These are phyloP conservation scores for Palloptera scutellata DNA, from an alignment of 2,888 invertebrate species.

Conservation along the genomic window DNA sequence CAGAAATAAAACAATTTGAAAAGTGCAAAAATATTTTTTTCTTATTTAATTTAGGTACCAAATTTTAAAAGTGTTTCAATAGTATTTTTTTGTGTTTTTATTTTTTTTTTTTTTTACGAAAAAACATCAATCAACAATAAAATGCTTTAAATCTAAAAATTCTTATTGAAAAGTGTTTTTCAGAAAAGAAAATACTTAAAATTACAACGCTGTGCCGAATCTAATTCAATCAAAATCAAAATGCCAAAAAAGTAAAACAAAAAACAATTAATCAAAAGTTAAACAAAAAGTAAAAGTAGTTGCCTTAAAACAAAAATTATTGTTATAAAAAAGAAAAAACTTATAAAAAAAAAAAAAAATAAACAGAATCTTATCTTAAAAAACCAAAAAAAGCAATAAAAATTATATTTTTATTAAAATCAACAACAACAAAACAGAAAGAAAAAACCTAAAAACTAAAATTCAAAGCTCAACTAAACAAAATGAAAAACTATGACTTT, in stretches of 20 bases:
- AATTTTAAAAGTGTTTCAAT: too few relatives aligned
- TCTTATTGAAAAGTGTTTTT: neutral
- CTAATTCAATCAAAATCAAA: neutral
- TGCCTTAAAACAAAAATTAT: slow-evolving; percentile 54
- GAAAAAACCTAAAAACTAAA: slow-evolving; percentile 25
- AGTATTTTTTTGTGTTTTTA: too few relatives aligned
- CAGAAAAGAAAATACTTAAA: neutral
- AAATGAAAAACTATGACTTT: slow-evolving; percentile 36
- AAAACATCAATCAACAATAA: too few relatives aligned
- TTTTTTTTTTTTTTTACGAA: too few relatives aligned
- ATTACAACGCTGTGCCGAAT: too few relatives aligned
- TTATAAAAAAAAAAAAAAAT: slow-evolving; percentile 33
- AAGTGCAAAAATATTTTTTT: too few relatives aligned
- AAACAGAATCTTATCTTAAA: slow-evolving; percentile 32
- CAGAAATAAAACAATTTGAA: too few relatives aligned
- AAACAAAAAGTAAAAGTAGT: slow-evolving; percentile 43
- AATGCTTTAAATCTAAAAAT: too few relatives aligned
- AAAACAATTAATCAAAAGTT: slow-evolving; percentile 24
- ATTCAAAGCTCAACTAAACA: slow-evolving; percentile 12
- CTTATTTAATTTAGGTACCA: too few relatives aligned
- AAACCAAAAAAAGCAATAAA: slow-evolving; percentile 33
- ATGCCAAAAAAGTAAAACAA: slow-evolving; percentile 23
- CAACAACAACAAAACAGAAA: slow-evolving; percentile 9
- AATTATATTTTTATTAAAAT: slow-evolving; percentile 27
- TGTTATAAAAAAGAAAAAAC: slow-evolving; percentile 43